A percentile compares a stretch with the other conserved stretches of the same genome.
Evolutionary conservation across 2,797 vertebrate species (phyloP).

Genomic region (Helarctos malayanus): DNA sequence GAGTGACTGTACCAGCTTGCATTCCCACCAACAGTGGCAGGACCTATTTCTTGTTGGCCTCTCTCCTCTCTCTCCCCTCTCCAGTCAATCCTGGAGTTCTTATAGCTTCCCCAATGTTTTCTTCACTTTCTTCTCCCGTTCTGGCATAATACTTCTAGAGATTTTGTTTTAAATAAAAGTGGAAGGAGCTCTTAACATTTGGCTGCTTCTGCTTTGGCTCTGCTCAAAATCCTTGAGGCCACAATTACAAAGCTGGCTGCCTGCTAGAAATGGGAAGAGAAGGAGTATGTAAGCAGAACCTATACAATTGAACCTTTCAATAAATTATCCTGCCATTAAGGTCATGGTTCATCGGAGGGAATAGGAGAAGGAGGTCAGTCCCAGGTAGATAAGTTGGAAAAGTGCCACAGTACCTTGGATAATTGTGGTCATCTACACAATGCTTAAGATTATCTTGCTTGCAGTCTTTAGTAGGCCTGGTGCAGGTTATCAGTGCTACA

Average conservation of each 20-base stretch:
- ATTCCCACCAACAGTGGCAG: neutral
- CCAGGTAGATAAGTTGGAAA: neutral
- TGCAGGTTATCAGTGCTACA: neutral
- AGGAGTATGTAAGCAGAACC: neutral
- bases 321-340: neutral
- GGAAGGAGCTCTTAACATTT: neutral
- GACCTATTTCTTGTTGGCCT: neutral
- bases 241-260: neutral
- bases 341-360: neutral
- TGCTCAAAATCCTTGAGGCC: neutral
- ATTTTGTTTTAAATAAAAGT: constrained; percentile 48
- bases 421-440: neutral
- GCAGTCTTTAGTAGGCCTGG: neutral
- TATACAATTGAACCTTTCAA: neutral
- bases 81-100: neutral
- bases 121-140: neutral
- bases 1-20: no score
- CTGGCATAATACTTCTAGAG: neutral
- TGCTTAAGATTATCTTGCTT: neutral
- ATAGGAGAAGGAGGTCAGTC: neutral
- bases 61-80: neutral
- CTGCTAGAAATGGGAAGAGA: neutral
- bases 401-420: neutral
- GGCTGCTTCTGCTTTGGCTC: constrained; percentile 2
- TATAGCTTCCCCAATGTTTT: neutral